Conservation (phyloP, 2,113 vertebrate genomes). For the Halcyon senegalensis region DNA sequence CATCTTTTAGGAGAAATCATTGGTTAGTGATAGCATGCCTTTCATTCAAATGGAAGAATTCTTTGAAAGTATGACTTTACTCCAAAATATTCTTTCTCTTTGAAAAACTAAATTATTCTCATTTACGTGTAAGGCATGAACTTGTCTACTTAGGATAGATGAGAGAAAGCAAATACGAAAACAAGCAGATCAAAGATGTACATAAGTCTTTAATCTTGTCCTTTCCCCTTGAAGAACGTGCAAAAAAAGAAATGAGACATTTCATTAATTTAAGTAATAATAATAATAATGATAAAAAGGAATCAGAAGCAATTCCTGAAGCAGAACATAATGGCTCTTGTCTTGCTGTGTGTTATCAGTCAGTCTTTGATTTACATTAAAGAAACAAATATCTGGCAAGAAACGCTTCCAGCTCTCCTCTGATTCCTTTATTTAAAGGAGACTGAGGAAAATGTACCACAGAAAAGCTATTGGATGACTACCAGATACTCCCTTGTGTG, state of each 20-base stretch:
- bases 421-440: not conserved
- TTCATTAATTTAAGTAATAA: slow-evolving; percentile 48
- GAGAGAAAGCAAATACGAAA: slow-evolving; percentile 49
- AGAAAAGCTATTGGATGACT: not conserved
- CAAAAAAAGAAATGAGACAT: not conserved
- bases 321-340: not conserved
- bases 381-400: slow-evolving; percentile 27
- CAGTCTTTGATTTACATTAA: slow-evolving; percentile 46
- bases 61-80: slow-evolving; percentile 21
- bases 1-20: not conserved
- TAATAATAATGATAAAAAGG: not conserved
- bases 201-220: slow-evolving; percentile 52
- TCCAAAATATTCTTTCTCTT: not conserved
- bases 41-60: not conserved
- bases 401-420: not conserved
- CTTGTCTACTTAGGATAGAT: not conserved
- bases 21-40: not conserved
- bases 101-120: not conserved
- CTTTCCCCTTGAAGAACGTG: slow-evolving; percentile 9
- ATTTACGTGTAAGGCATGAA: not conserved
- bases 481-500: not conserved
- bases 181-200: slow-evolving; percentile 48
- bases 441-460: not conserved
- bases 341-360: slow-evolving; percentile 17
- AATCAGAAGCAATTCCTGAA: slow-evolving; percentile 6